Conservation (phyloP, 2,888 invertebrate species). For the Villa cingulata region DNA sequence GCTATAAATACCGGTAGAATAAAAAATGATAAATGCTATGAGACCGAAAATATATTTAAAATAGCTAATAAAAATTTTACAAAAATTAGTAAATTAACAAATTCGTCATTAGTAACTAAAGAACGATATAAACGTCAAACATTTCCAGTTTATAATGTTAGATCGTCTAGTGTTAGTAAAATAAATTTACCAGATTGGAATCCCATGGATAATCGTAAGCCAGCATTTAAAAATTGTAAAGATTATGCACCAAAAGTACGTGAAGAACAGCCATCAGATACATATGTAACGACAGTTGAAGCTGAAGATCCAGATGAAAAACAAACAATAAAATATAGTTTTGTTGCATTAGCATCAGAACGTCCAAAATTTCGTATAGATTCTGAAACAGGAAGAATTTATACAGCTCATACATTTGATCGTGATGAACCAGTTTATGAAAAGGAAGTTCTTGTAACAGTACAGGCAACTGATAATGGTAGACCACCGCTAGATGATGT, state of each 20-base stretch:
- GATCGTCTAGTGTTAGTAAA: background rate
- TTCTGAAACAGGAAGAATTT: conserved; percentile 58
- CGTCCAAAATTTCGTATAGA: conserved; percentile 69
- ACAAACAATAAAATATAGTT: conserved; percentile 69
- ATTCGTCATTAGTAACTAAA: background rate
- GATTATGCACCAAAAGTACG: conserved; percentile 66
- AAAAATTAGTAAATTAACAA: too few species aligned
- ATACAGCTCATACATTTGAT: conserved; percentile 67
- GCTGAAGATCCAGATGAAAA: conserved; percentile 49
- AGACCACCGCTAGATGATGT: conserved; percentile 79
- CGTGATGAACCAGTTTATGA: conserved; percentile 77
- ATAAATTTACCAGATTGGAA: conserved; percentile 17
- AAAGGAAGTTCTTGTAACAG: conserved; percentile 72
- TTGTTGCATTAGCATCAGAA: conserved; percentile 61
- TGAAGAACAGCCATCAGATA: conserved; percentile 61
- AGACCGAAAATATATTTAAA: background rate
- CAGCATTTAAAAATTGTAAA: conserved; percentile 71
- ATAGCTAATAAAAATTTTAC: background rate
- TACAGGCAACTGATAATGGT: conserved; percentile 87
- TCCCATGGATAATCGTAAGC: conserved; percentile 63
- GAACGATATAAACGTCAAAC: background rate
- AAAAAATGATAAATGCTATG: too few species aligned
- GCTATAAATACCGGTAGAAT: background rate
- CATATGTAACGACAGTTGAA: conserved; percentile 48
- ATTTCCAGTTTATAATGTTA: background rate